phyloP scores from a whole-genome alignment of 1,140 invertebrate species.

The Scylla paramamosain region DNA sequence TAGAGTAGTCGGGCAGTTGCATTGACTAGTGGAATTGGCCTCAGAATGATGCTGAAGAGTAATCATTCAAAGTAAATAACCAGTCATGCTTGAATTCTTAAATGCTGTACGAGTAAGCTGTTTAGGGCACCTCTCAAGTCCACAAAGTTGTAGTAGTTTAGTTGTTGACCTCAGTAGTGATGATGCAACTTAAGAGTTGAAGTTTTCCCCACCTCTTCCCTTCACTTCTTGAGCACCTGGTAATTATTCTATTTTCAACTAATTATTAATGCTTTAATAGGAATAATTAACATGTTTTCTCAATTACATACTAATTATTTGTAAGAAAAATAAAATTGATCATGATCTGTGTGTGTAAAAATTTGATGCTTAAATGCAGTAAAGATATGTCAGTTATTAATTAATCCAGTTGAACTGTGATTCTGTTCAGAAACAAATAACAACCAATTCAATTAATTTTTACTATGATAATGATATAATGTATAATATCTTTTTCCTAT shows the following conservation, averaged over 20 bases:
- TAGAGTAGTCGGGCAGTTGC: conserved; percentile 72
- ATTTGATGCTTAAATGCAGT: background rate
- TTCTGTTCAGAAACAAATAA: background rate
- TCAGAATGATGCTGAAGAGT: conserved; percentile 55
- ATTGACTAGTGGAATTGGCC: conserved; percentile 71
- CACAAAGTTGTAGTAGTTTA: conserved; percentile 41
- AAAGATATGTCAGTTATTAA: background rate
- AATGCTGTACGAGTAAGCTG: conserved; percentile 47
- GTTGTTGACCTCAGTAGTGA: conserved; percentile 23
- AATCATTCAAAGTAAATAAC: conserved; percentile 46
- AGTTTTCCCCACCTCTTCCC: conserved; percentile 36
- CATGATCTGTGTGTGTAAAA: background rate
- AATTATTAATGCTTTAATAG: background rate
- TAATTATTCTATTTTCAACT: background rate
- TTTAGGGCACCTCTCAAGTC: background rate
- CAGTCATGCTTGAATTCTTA: conserved; percentile 61
- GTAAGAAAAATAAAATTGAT: background rate
- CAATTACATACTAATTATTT: conserved; percentile 5
- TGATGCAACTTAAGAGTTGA: conserved; percentile 40
- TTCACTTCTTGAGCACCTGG: conserved; percentile 29
- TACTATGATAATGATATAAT: conserved; percentile 4
- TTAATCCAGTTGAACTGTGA: background rate
- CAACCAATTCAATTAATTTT: background rate
- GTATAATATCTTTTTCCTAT: background rate
- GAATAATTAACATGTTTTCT: conserved; percentile 54